Percentiles rank a stretch among this genome's conserved stretches.
Evolutionary conservation across 2,113 vertebrate genomes (phyloP).

Genomic region (Menura novaehollandiae): DNA sequence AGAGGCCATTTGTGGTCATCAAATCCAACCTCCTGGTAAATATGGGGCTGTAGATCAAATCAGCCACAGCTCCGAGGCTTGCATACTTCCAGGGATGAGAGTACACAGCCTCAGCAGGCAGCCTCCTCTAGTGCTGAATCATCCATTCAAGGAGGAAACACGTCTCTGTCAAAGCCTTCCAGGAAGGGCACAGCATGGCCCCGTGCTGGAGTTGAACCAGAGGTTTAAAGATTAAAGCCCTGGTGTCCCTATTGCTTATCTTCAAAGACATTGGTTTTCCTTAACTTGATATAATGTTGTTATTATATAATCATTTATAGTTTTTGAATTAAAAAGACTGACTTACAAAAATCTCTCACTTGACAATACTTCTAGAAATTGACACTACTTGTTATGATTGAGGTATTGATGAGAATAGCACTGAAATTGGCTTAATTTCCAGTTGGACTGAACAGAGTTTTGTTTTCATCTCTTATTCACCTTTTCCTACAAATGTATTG

Average conservation of each 20-base stretch:
- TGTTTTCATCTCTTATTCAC: not conserved
- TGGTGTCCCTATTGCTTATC: not conserved
- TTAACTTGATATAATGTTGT: not conserved
- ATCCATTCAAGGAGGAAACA: not conserved
- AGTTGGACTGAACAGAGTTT: not conserved
- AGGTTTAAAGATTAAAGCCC: not conserved
- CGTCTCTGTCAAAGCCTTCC: not conserved
- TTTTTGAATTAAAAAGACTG: not conserved
- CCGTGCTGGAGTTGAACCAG: not conserved
- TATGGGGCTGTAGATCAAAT: too few species aligned
- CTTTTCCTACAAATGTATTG: not conserved
- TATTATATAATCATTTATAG: not conserved
- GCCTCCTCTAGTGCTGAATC: not conserved
- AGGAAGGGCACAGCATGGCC: not conserved
- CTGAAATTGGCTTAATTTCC: not conserved
- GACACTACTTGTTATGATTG: not conserved
- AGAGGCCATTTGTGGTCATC: not conserved
- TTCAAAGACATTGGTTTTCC: not conserved
- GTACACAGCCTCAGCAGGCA: not conserved
- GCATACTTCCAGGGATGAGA: not conserved
- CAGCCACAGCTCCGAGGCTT: not conserved
- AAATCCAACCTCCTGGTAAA: accelerated
- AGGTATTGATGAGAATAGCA: not conserved
- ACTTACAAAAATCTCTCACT: not conserved
- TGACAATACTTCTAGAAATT: not conserved